A percentile compares a stretch with the other conserved stretches of the same genome.
Conservation (phyloP, 1,140 invertebrate species). For the Bradysia coprophila region DNA sequence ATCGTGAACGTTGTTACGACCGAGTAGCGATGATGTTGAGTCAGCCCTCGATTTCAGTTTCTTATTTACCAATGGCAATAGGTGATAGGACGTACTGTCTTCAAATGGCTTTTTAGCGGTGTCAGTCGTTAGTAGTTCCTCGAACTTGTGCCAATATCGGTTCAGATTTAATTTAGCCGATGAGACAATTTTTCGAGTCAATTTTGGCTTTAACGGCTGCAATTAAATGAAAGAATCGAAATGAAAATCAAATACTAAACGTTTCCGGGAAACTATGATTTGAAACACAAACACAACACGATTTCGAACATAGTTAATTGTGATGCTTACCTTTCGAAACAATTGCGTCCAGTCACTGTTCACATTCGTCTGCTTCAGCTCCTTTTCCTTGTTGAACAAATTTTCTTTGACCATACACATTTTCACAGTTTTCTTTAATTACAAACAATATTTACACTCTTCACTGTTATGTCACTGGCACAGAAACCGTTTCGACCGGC, state of each 20-base stretch:
- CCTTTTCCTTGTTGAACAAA: background rate
- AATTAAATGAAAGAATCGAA: background rate
- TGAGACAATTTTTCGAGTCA: background rate
- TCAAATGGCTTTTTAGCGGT: background rate
- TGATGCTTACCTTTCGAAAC: background rate
- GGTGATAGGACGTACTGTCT: background rate
- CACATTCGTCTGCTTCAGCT: background rate
- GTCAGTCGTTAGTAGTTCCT: background rate
- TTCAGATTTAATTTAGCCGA: slow-evolving; percentile 1
- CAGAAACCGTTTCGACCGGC: too few relatives aligned
- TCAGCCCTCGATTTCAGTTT: background rate
- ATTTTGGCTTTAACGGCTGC: background rate
- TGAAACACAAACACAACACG: too few relatives aligned
- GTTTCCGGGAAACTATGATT: too few relatives aligned
- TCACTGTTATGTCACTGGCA: too few relatives aligned
- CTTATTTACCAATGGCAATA: background rate
- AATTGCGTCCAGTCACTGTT: background rate
- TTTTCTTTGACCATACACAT: slow-evolving; percentile 1
- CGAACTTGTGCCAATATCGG: slow-evolving; percentile 1
- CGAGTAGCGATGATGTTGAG: background rate
- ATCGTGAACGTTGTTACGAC: background rate
- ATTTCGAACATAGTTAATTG: too few relatives aligned
- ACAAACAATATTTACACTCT: too few relatives aligned
- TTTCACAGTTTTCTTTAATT: background rate
- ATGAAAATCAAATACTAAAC: background rate